Evolutionary conservation across 2,797 vertebrate genomes (phyloP), one percentile per base, ranked within the genome.

Genomic region (Sylvia borin): DNA sequence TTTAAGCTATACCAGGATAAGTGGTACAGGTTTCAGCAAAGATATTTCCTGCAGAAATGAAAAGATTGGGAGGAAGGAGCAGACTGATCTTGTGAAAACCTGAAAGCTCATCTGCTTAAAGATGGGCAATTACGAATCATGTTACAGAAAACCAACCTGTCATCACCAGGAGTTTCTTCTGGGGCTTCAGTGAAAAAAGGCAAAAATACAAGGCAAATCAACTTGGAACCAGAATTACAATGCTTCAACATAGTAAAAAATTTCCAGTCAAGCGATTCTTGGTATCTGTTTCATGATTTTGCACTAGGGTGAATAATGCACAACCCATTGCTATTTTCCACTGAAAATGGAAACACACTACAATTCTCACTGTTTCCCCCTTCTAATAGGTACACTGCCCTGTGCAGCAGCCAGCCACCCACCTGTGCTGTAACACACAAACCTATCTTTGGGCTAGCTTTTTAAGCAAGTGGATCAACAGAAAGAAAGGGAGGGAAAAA

Each of bases 11-110:
- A 75, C 3, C 21, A 53, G 51, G 64, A 51, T 71, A 95, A 93
- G 54, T 96, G 86, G 91, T 51, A 85, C 17, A 74, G 26, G 13
- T 85, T 95, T 92, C 67, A 88, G 71, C 51, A 95, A 93, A 91
- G 67, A 89, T 14, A 17, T 25, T 83, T 91, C 58, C 67, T 71
- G 75, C 57, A 91, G 60, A 95, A 96, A 94, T 71, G 2, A 91
- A 84, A 95, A 81, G 16, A 60, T 18, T 45, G 70, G 47, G 96
- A 67, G 45, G 40, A 91, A 86, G n/a, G 29, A 95, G 76, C n/a
- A 51, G 73, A 83, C 60, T 80, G 77, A 84, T 68, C 32, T 90
- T 92, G 57, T 3, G 31, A 83, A 76, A 77, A 88, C 54, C n/a
- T 42, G 67, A 70, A 96, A 89, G 64, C 29, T 88, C 72, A 79